A percentile compares a stretch with the other conserved stretches of the same genome.
phyloP scores from a whole-genome alignment of 2,797 vertebrate genomes.

The Rhadinocentrus ornatus region DNA sequence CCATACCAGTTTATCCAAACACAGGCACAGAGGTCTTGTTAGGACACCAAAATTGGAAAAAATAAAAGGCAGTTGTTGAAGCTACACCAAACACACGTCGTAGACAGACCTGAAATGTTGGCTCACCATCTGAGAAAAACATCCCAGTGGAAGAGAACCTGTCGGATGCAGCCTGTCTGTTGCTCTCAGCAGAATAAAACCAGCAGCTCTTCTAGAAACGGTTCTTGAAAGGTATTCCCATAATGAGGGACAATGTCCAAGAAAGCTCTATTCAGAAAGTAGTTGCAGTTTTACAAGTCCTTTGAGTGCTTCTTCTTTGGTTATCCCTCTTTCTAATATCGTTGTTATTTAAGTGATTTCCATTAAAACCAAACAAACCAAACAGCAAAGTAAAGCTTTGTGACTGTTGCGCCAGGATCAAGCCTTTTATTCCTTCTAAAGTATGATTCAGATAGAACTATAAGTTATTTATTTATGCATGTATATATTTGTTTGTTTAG shows the following conservation, averaged over 20 bases:
- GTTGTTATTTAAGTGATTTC: constrained; percentile 14
- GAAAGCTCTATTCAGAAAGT: constrained; percentile 48
- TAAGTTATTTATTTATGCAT: not conserved
- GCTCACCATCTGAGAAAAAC: constrained; percentile 36
- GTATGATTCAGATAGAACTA: not conserved
- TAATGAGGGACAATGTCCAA: constrained; percentile 43
- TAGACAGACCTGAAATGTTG: constrained; percentile 10
- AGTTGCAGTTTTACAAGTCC: constrained; percentile 32
- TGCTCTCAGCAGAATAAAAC: constrained; percentile 43
- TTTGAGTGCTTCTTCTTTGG: constrained; percentile 12
- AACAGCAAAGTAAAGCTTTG: not conserved
- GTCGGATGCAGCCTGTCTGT: constrained; percentile 55
- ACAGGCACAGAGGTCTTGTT: no score
- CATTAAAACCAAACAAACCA: constrained; percentile 21
- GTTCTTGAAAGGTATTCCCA: constrained; percentile 60
- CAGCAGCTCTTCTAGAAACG: constrained; percentile 44
- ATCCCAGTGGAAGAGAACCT: constrained; percentile 49
- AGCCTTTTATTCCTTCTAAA: not conserved
- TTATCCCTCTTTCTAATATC: constrained; percentile 4
- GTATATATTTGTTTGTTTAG: not conserved
- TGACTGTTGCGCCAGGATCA: not conserved
- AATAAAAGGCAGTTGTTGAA: not conserved
- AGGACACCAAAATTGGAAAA: not conserved
- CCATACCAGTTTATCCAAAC: not conserved
- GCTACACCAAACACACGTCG: constrained; percentile 17